These are phyloP conservation scores for Hemaris fuciformis DNA, from an alignment of 2,888 invertebrate genomes.

Conservation along the genomic window DNA sequence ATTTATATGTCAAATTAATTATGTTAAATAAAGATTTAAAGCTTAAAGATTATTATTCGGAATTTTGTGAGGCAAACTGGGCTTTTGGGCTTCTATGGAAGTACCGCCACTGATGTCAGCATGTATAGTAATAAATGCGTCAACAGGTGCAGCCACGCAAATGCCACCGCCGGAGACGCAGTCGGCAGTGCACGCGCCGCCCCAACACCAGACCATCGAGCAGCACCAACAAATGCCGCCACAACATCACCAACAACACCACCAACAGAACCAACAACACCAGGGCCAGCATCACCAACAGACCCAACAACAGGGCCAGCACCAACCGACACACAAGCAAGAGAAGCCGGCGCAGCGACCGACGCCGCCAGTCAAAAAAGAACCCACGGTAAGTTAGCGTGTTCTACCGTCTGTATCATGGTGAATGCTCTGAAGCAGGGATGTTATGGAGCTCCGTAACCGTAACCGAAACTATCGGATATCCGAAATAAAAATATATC, in stretches of 20 bases:
- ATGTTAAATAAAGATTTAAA: too few relatives aligned
- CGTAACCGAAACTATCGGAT: too few relatives aligned
- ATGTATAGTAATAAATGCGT: neutral
- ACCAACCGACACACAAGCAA: conserved; percentile 13
- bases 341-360: conserved; percentile 11
- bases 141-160: neutral
- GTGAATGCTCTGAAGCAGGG: too few relatives aligned
- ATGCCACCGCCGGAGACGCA: neutral
- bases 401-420: too few relatives aligned
- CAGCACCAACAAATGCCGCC: neutral
- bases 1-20: too few relatives aligned
- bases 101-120: too few relatives aligned
- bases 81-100: too few relatives aligned
- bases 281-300: neutral
- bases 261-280: neutral
- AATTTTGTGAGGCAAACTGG: too few relatives aligned
- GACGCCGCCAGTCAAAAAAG: conserved; percentile 1
- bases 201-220: neutral
- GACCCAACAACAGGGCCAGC: conserved; percentile 1
- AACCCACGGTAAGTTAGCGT: neutral
- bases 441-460: too few relatives aligned
- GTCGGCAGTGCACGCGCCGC: conserved; percentile 1
- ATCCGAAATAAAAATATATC: too few relatives aligned
- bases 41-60: too few relatives aligned
- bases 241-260: neutral